These are phyloP conservation scores for Actinia tenebrosa DNA, from an alignment of 64 coral and sea anemone species.

Conservation along the genomic window DNA sequence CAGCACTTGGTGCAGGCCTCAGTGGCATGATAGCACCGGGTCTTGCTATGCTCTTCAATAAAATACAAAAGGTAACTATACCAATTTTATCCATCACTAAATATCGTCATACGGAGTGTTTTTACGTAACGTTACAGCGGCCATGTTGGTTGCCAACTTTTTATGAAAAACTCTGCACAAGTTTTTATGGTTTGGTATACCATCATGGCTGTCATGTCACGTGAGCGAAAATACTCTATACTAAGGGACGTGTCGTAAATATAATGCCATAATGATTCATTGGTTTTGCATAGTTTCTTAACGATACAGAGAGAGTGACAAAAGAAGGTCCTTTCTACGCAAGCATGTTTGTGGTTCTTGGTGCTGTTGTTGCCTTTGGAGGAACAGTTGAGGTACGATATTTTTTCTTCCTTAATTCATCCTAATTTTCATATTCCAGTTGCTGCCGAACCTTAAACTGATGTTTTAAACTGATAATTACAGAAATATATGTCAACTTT, in stretches of 20 bases:
- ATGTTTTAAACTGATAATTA: not conserved
- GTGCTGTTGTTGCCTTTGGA: conserved; percentile 72
- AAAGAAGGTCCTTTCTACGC: conserved; percentile 78
- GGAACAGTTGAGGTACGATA: conserved; percentile 69
- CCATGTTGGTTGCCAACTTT: too few relatives aligned
- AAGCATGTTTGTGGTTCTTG: conserved; percentile 81
- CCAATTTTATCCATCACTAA: not conserved
- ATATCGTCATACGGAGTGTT: too few relatives aligned
- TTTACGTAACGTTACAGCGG: too few relatives aligned
- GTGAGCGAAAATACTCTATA: too few relatives aligned
- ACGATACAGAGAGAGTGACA: conserved; percentile 51
- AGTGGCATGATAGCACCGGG: conserved; percentile 89
- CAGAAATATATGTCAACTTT: conserved; percentile 70
- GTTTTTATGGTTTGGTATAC: too few relatives aligned
- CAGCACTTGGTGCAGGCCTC: conserved; percentile 61
- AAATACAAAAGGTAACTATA: conserved; percentile 76
- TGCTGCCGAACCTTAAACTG: too few relatives aligned
- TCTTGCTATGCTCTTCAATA: conserved; percentile 69
- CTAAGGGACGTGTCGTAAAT: too few relatives aligned
- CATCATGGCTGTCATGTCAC: too few relatives aligned
- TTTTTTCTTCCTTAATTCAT: not conserved
- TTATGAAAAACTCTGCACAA: too few relatives aligned
- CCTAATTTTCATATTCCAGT: not conserved
- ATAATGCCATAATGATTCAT: too few relatives aligned
- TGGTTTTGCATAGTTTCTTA: conserved; percentile 47